Base-by-base conservation (phyloP, 1,140 invertebrate species). In the Aphelenchoides besseyi region DNA sequence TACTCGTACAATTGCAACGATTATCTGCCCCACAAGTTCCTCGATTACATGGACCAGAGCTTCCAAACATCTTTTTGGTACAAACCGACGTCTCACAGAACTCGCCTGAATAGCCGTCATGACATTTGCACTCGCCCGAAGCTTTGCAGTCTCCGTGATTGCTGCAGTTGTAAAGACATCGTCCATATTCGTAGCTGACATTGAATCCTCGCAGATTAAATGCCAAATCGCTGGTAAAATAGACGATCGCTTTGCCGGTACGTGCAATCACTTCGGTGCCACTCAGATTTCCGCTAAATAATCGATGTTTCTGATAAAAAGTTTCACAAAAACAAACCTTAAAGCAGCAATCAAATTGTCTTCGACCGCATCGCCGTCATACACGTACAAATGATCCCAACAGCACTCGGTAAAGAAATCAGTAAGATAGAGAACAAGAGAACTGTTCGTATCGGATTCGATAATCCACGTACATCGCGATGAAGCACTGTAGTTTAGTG, bases 361-460 rank as follows among this genome's bases (percentile, higher is more conserved):
- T 68, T 79, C 73, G 54, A 82, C 80, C 33, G 70, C 67, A 59
- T 83, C 79, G 18, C 82, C 82, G 48, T 84, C 82, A 64, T 85
- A 85, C 59, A 84, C 76, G 54, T 85, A 81, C 18, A 84, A 36
- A 74, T 79, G 75, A 73, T 84, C 82, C 83, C 83, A 85, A 54
- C 82, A 80, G 64, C 83, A 85, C 73, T 84, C 82, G 0, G 83
- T 85, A n/a, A 71, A 68, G 55, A 84, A 84, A 36, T 76, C 73
- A 41, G 75, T 70, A 9, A 83, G 57, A 36, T 69, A 55, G 16
- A 83, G 69, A 28, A 78, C 62, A 0, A 83, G 48, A 12, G 81
- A 69, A 16, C 52, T 35, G 1, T 66, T 28, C 0, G 36, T 68
- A 26, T 72, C 69, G 55, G 62, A 71, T 57, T 84, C 80, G 52